phyloP scores from a whole-genome alignment of 2,797 vertebrate species.

The Epinephelus awoara region DNA sequence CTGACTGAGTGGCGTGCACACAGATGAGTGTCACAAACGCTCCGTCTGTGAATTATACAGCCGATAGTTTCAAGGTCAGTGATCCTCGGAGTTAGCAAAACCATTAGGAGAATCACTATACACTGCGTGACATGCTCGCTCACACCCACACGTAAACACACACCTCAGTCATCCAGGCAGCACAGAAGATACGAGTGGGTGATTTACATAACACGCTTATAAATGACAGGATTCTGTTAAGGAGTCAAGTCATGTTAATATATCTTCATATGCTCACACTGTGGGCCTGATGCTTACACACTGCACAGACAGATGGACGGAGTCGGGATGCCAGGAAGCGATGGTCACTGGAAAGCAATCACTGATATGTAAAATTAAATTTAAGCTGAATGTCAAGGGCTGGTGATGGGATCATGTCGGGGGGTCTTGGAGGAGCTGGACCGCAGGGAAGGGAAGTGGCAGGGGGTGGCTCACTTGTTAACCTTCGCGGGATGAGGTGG shows the following conservation, averaged over 20 bases:
- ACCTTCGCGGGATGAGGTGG: slow-evolving; percentile 51
- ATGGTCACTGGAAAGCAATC: slow-evolving; percentile 55
- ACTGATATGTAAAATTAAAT: slow-evolving; percentile 47
- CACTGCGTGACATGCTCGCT: slow-evolving; percentile 60
- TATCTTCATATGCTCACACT: slow-evolving; percentile 39
- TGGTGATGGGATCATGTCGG: slow-evolving; percentile 35
- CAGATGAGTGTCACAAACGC: slow-evolving; percentile 70
- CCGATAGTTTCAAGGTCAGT: slow-evolving; percentile 72
- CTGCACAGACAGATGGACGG: slow-evolving; percentile 39
- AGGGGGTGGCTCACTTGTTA: slow-evolving; percentile 49
- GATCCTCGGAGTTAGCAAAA: slow-evolving; percentile 65
- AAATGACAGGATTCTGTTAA: slow-evolving; percentile 59
- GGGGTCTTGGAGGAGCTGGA: slow-evolving; percentile 19
- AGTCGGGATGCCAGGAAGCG: slow-evolving; percentile 41
- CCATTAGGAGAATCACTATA: slow-evolving; percentile 71
- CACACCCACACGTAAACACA: slow-evolving; percentile 64
- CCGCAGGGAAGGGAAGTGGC: slow-evolving; percentile 27
- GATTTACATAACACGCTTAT: slow-evolving; percentile 63
- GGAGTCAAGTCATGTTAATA: slow-evolving; percentile 61
- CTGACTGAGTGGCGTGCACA: slow-evolving; percentile 61
- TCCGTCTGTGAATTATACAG: slow-evolving; percentile 61
- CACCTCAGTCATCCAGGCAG: slow-evolving; percentile 67
- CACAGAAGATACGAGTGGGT: slow-evolving; percentile 42
- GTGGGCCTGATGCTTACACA: slow-evolving; percentile 31
- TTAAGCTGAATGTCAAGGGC: slow-evolving; percentile 43